Evolutionary conservation across 2,797 vertebrate genomes (phyloP), one percentile per base, ranked within the genome.

Genomic region (Eulemur coronatus): DNA sequence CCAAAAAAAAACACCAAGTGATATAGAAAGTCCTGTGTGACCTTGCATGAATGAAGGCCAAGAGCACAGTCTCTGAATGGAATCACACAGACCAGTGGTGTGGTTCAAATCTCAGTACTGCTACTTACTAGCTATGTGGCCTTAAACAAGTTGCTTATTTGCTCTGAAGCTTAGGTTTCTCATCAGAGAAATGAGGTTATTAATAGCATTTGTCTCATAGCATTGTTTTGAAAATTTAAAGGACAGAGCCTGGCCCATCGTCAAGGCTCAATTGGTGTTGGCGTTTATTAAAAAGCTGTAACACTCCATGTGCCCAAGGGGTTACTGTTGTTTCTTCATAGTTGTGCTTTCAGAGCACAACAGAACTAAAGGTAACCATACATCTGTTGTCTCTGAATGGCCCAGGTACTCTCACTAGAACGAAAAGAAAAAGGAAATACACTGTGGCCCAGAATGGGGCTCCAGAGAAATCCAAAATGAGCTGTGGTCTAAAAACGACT

Each of bases 391-490:
- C 92, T 97, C 95, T 17, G 89, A 96, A 57, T 84, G 61, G 88
- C 96, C 94, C 90, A 90, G 94, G 93, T 86, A 82, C 93, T 76
- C 95, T 97, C 92, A 95, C 97, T 97, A 72, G 65, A 95, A 94
- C 26, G 52, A 97, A 90, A 96, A 94, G 84, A 94, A 96, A 97
- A 97, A 96, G 97, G 96, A 98, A 98, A 96, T 43, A 55, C 96
- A 97, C 67, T 17, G 84, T 79, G 95, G 93, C 94, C 95, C 50
- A 28, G 70, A 93, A 97, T 97, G 98, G 97, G 88, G 95, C 97
- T 92, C 94, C 92, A 98, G 97, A 95, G 96, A 98, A 98, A 98
- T 94, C 89, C 96, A 97, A 98, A 97, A 98, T 96, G 98, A 98
- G 97, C 96, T 97, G 96, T 76, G 86, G 97, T 97, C 98, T 98